phyloP scores from a whole-genome alignment of 2,888 invertebrate species.

The Hedychridium roseum region DNA sequence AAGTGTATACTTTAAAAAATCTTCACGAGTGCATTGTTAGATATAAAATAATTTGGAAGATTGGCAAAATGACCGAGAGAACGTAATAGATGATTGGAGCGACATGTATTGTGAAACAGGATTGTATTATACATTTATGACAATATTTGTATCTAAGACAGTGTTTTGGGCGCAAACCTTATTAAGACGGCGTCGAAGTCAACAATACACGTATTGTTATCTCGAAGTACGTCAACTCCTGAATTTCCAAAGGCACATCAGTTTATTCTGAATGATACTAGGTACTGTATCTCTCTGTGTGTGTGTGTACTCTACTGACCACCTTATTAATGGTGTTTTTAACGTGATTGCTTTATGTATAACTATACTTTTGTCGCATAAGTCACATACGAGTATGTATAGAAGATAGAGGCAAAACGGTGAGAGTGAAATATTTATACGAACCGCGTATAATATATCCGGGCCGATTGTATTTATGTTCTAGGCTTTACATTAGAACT shows the following conservation, averaged over 20 bases:
- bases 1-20: constrained; percentile 4
- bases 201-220: constrained; percentile 29
- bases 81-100: constrained; percentile 23
- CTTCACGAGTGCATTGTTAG: not conserved
- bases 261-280: constrained; percentile 44
- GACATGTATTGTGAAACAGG: constrained; percentile 47
- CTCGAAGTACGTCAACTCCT: constrained; percentile 41
- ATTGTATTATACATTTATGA: constrained; percentile 43
- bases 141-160: constrained; percentile 40
- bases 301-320: constrained; percentile 32
- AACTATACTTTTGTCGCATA: constrained; percentile 23
- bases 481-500: too few relatives aligned
- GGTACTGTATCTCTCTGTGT: constrained; percentile 24
- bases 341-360: constrained; percentile 30
- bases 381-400: constrained; percentile 32
- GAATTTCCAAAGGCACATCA: constrained; percentile 50
- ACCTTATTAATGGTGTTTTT: constrained; percentile 22
- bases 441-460: constrained; percentile 16
- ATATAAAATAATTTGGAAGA: not conserved
- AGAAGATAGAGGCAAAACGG: constrained; percentile 19
- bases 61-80: not conserved
- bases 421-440: constrained; percentile 20
- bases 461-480: too few relatives aligned
- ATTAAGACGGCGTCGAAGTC: constrained; percentile 40
- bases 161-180: constrained; percentile 30